phyloP scores from a whole-genome alignment of 1,140 invertebrate species.

The Andricus grossulariae region DNA sequence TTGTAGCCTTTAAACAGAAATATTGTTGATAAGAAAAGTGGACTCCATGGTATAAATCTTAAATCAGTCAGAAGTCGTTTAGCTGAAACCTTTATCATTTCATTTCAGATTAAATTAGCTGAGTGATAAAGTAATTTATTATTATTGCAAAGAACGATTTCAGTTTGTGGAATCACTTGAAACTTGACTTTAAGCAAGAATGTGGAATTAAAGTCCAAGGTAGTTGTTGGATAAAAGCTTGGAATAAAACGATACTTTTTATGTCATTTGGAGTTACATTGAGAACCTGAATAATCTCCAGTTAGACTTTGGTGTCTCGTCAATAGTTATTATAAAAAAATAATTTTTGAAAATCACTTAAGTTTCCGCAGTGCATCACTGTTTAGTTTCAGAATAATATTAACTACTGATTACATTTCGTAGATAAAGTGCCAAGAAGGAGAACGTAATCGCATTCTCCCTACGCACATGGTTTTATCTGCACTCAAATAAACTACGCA shows the following conservation, averaged over 20 bases:
- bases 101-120: background rate
- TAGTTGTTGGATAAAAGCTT: background rate
- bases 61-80: background rate
- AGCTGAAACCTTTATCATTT: background rate
- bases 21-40: background rate
- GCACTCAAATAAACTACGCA: too few relatives aligned
- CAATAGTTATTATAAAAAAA: background rate
- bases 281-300: background rate
- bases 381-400: background rate
- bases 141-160: background rate
- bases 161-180: background rate
- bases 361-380: background rate
- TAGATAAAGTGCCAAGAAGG: slow-evolving; percentile 2
- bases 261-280: background rate
- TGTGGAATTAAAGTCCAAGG: background rate
- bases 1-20: too few relatives aligned
- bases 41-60: background rate
- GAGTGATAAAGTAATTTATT: background rate
- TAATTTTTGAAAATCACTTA: background rate
- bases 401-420: background rate
- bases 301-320: background rate
- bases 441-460: background rate
- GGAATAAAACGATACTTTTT: background rate
- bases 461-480: too few relatives aligned
- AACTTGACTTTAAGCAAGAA: background rate